Base-by-base conservation (phyloP, 2,888 invertebrate species). In the Hybos culiciformis region DNA sequence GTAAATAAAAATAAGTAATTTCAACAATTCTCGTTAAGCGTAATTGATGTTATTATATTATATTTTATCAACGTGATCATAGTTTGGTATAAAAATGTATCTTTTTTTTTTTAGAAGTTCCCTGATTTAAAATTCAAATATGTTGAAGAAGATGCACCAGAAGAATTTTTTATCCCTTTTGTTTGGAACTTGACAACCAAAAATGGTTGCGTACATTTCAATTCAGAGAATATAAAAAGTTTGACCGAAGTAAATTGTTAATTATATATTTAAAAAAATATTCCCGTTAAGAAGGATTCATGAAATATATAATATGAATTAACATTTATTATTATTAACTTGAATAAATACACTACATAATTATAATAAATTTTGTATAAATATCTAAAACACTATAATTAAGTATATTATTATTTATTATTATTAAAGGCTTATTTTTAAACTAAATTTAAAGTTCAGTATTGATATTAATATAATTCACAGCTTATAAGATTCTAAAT, bases 141-240 rank as follows among this genome's bases (percentile, higher is more conserved):
- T 61, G 97, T 98, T 0, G 98, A 99, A 68, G 98, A 99, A 66
- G 97, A 97, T 51, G 81, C 87, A 45, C 97, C 97, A 0, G 97
- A 97, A 63, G 96, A 97, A 59, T 98, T 98, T 72, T 98, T 99
- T 71, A 92, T 97, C 52, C 98, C 98, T 0, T 98, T 99, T 65
- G 90, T 97, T 19, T 98, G 98, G 98, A 85, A 86, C 4, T 71
- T 98, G 42, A 85, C 96, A 37, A 78, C 71, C 53, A 70, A 68
- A 31, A 73, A 74, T 50, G 76, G 75, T 41, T 64, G 61, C 53
- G 62, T 66, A 37, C 66, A 65, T 52, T 66, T 66, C 45, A 66
- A 58, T 51, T 66, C 66, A 18, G 66, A 66, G 50, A 64, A 58
- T 49, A 62, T 66, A 36, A 65, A 63, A 50, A 57, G 58, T 42